Evolutionary conservation across 2,113 vertebrate species (phyloP).

Genomic region (Symphodus melops): DNA sequence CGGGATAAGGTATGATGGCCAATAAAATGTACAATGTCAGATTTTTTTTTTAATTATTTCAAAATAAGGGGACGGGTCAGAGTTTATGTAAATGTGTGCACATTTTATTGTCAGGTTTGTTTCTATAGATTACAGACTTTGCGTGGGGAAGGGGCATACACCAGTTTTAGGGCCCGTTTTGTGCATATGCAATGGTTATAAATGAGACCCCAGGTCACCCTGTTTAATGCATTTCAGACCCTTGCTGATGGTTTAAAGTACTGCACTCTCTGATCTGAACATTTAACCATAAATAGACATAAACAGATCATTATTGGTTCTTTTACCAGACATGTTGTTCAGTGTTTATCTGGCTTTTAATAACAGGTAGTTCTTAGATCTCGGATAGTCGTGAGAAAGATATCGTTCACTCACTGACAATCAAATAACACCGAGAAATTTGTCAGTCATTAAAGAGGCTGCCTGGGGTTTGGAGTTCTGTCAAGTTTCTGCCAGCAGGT

Average conservation of each 20-base stretch:
- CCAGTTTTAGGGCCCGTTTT: too few species aligned
- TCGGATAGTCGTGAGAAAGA: constrained; percentile 5
- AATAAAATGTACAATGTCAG: not conserved
- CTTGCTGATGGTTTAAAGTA: not conserved
- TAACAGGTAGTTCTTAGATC: not conserved
- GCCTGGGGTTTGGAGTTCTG: not conserved
- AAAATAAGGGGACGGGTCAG: constrained; percentile 17
- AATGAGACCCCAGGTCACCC: constrained; percentile 4
- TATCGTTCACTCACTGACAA: constrained; percentile 3
- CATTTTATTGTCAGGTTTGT: too few species aligned
- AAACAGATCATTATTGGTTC: not conserved
- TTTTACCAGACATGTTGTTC: constrained; percentile 6
- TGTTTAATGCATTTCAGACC: constrained; percentile 30
- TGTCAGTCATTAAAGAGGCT: constrained; percentile 4
- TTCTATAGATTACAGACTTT: too few species aligned
- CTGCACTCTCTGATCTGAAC: not conserved
- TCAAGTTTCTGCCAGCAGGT: not conserved
- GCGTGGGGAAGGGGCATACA: too few species aligned
- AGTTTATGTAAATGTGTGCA: too few species aligned
- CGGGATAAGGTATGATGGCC: too few species aligned
- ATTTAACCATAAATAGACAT: too few species aligned
- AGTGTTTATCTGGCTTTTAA: not conserved
- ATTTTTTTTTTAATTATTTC: not conserved
- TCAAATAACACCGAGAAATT: not conserved
- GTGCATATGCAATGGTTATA: too few species aligned